Evolutionary conservation across 2,888 invertebrate species (phyloP).

Genomic region (Smittia aterrima): DNA sequence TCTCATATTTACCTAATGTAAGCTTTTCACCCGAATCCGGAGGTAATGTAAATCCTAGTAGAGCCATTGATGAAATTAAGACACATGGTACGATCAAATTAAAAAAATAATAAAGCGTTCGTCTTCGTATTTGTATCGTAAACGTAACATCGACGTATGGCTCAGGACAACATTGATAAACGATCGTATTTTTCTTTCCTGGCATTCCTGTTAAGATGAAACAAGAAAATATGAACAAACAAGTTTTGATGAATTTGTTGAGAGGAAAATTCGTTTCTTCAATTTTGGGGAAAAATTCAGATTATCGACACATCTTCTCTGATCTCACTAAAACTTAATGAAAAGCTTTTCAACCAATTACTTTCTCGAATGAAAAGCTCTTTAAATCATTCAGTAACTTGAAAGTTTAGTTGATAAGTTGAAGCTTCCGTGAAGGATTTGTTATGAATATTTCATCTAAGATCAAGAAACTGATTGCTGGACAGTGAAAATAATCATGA

Average conservation of each 20-base stretch:
- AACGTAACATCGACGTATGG: slow-evolving; percentile 70
- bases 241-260: neutral
- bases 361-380: too few species aligned
- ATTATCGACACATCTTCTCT: neutral
- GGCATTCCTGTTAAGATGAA: slow-evolving; percentile 73
- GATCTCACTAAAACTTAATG: neutral
- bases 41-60: slow-evolving; percentile 96
- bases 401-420: too few species aligned
- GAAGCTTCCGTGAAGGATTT: too few species aligned
- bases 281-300: neutral
- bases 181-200: slow-evolving; percentile 84
- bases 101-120: slow-evolving; percentile 98
- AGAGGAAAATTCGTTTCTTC: neutral
- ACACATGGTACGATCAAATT: slow-evolving; percentile 99
- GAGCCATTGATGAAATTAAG: slow-evolving; percentile 96
- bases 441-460: too few species aligned
- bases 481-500: too few species aligned
- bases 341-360: neutral
- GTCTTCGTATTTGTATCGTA: slow-evolving; percentile 91
- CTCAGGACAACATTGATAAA: slow-evolving; percentile 84
- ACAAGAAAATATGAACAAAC: neutral
- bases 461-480: too few species aligned
- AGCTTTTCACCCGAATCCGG: slow-evolving; percentile 68
- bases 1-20: slow-evolving; percentile 53
- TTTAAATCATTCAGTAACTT: too few species aligned